Evolutionary conservation across 2,797 vertebrate genomes (phyloP).

Genomic region (Betta splendens): DNA sequence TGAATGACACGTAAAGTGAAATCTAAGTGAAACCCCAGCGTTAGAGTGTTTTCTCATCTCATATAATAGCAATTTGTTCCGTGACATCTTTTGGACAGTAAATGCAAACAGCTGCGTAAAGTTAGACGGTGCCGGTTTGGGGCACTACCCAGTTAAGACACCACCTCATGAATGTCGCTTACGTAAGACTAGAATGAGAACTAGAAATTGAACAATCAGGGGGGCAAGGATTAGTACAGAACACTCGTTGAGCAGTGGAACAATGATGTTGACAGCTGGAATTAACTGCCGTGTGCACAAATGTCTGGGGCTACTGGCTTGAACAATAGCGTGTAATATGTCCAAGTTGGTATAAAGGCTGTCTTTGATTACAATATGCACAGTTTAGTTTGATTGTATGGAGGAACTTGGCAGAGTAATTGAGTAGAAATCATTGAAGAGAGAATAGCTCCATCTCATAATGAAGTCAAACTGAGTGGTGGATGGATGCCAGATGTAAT

Average conservation of each 20-base stretch:
- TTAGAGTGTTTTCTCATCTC: slow-evolving; percentile 27
- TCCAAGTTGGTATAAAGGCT: slow-evolving; percentile 55
- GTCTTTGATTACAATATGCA: slow-evolving; percentile 67
- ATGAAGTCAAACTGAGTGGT: slow-evolving; percentile 77
- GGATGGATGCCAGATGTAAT: slow-evolving; percentile 79
- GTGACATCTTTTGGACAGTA: too few relatives aligned
- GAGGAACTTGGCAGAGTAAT: slow-evolving; percentile 70
- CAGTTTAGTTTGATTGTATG: slow-evolving; percentile 69
- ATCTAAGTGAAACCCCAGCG: slow-evolving; percentile 22
- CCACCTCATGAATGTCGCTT: slow-evolving; percentile 8
- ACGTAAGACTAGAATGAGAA: slow-evolving; percentile 33
- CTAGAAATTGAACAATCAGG: slow-evolving; percentile 49
- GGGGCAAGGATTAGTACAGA: slow-evolving; percentile 38
- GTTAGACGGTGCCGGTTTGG: slow-evolving; percentile 15
- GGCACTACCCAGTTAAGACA: slow-evolving; percentile 13
- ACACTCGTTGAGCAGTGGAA: slow-evolving; percentile 44
- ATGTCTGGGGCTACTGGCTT: slow-evolving; percentile 46
- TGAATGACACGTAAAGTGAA: slow-evolving; percentile 22
- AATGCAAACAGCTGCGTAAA: slow-evolving; percentile 9
- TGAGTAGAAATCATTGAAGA: slow-evolving; percentile 75
- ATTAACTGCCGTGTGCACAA: slow-evolving; percentile 52
- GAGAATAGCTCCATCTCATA: slow-evolving; percentile 77
- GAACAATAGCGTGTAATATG: slow-evolving; percentile 64
- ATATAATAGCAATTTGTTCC: slow-evolving; percentile 23
- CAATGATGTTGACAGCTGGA: slow-evolving; percentile 52